phyloP scores from a whole-genome alignment of 1,140 invertebrate species.

The Meteorus sp. region DNA sequence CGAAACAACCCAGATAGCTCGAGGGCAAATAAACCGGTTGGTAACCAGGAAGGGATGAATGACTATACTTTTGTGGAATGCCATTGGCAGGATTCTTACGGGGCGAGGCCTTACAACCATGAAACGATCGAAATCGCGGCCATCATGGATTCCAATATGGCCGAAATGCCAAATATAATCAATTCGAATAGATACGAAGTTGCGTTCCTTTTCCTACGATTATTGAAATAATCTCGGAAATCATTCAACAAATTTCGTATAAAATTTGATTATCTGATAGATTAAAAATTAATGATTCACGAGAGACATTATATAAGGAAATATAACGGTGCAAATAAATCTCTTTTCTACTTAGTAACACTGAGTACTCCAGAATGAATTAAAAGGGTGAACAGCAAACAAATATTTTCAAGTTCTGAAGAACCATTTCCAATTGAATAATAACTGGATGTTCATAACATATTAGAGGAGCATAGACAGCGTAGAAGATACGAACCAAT shows the following conservation, averaged over 20 bases:
- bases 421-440: too few relatives aligned
- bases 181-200: slow-evolving; percentile 11
- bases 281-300: too few relatives aligned
- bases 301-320: too few relatives aligned
- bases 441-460: too few relatives aligned
- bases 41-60: slow-evolving; percentile 44
- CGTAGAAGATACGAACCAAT: too few relatives aligned
- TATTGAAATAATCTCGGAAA: neutral
- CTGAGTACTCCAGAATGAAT: too few relatives aligned
- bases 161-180: slow-evolving; percentile 27
- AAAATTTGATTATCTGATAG: too few relatives aligned
- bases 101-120: slow-evolving; percentile 41
- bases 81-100: slow-evolving; percentile 48
- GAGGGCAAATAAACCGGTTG: slow-evolving; percentile 34
- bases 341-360: too few relatives aligned
- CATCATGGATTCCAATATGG: slow-evolving; percentile 58
- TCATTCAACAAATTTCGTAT: neutral
- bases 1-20: slow-evolving; percentile 23
- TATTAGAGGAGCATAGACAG: too few relatives aligned
- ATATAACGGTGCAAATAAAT: too few relatives aligned
- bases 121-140: slow-evolving; percentile 43
- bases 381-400: too few relatives aligned
- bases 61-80: slow-evolving; percentile 34
- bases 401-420: too few relatives aligned
- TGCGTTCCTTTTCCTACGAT: neutral